Conservation (phyloP, 2,888 invertebrate species). For the Ashinkailepas kermadecensis region DNA sequence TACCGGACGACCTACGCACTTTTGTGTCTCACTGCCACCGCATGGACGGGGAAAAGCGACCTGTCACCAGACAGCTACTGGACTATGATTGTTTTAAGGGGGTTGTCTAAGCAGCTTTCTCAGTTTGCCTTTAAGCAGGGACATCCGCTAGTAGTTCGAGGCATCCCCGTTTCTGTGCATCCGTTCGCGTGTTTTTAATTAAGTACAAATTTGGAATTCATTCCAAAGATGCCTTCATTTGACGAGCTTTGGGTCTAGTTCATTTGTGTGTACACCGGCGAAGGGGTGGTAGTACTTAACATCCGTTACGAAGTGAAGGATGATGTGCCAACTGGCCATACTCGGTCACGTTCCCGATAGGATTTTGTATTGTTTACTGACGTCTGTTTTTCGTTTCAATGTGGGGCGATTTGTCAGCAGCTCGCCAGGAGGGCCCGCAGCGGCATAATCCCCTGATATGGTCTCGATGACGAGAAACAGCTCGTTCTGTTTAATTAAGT, state of each 20-base stretch:
- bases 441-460: too few relatives aligned
- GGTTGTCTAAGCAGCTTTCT: not conserved
- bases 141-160: not conserved
- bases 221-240: conserved; percentile 8
- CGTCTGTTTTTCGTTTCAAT: too few relatives aligned
- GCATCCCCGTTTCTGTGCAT: not conserved
- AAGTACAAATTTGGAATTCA: not conserved
- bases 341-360: too few relatives aligned
- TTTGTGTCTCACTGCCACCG: conserved; percentile 44
- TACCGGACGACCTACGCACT: conserved; percentile 41
- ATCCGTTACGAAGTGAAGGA: too few relatives aligned
- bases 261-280: not conserved
- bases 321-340: too few relatives aligned
- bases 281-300: too few relatives aligned
- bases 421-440: too few relatives aligned
- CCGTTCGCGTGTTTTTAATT: not conserved
- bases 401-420: too few relatives aligned
- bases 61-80: conserved; percentile 34
- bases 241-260: conserved; percentile 14
- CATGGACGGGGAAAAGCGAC: conserved; percentile 41
- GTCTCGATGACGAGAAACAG: too few relatives aligned
- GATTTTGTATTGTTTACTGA: too few relatives aligned
- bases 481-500: too few relatives aligned
- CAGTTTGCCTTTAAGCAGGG: not conserved
- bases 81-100: conserved; percentile 29